Conservation (phyloP, 2,888 invertebrate species). For the Trachelus troglodyta region DNA sequence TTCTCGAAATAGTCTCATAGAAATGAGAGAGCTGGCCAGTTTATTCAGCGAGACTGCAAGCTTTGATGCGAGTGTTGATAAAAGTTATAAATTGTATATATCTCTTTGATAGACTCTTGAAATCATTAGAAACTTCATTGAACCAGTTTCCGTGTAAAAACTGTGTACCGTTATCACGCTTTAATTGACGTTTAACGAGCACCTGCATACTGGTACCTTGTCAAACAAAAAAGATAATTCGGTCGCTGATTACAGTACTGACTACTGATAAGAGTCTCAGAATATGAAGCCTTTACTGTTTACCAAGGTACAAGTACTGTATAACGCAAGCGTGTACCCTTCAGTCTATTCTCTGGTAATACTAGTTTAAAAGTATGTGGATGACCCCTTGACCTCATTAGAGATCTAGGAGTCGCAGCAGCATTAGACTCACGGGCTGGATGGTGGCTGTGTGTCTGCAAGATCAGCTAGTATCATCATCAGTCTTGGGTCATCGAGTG, state of each 20-base stretch:
- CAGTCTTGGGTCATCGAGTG: background rate
- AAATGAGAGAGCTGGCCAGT: background rate
- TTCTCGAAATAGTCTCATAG: background rate
- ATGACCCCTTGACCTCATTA: background rate
- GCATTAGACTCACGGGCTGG: background rate
- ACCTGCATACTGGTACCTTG: background rate
- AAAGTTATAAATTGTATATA: background rate
- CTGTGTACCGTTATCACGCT: background rate
- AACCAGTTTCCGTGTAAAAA: background rate
- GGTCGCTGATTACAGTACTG: background rate
- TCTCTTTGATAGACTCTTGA: background rate
- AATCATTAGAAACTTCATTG: background rate
- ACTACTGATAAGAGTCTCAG: background rate
- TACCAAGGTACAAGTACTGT: background rate
- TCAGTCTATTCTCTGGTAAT: background rate
- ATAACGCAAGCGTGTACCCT: background rate
- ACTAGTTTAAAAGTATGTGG: background rate
- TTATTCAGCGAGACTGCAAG: background rate
- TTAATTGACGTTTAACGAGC: background rate
- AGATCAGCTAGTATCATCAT: background rate
- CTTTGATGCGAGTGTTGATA: background rate
- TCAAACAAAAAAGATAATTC: background rate
- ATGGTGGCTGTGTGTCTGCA: background rate
- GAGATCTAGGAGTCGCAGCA: background rate
- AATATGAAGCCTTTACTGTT: background rate